phyloP scores from a whole-genome alignment of 2,113 vertebrate genomes.

The Podocnemis expansa region DNA sequence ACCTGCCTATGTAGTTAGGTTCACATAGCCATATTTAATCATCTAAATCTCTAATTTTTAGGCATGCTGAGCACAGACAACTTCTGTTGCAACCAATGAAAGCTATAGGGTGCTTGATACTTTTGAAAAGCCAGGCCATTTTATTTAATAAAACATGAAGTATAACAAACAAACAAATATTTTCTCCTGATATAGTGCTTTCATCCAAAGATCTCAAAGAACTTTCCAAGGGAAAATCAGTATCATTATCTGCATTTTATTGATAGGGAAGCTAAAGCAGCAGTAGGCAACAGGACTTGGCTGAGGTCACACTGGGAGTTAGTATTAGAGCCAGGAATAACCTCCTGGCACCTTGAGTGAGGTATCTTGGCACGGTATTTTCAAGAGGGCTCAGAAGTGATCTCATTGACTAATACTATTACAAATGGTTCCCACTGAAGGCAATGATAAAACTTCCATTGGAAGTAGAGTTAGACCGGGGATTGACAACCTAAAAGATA shows the following conservation, averaged over 20 bases:
- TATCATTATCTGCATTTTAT: neutral
- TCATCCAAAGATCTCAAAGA: neutral
- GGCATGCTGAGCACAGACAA: neutral
- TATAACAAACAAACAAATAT: neutral
- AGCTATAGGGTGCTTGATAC: neutral
- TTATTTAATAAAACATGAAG: neutral
- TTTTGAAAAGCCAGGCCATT: neutral
- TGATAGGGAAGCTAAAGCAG: neutral
- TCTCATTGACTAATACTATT: neutral
- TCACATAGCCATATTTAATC: neutral
- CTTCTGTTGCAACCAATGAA: neutral
- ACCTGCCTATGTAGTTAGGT: neutral
- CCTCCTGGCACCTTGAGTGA: neutral
- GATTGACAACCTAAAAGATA: too few species aligned
- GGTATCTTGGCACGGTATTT: neutral
- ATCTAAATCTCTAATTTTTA: neutral
- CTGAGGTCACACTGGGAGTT: neutral
- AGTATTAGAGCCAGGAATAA: neutral
- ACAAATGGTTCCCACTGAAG: neutral
- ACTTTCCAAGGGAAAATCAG: neutral
- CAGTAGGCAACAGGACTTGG: neutral
- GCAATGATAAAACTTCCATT: neutral
- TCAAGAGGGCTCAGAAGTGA: neutral
- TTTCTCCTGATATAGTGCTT: neutral
- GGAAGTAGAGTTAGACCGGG: neutral